Evolutionary conservation across 1,140 invertebrate genomes (phyloP), one percentile per base, ranked within the genome.

Genomic region (Brachionus angularis): DNA sequence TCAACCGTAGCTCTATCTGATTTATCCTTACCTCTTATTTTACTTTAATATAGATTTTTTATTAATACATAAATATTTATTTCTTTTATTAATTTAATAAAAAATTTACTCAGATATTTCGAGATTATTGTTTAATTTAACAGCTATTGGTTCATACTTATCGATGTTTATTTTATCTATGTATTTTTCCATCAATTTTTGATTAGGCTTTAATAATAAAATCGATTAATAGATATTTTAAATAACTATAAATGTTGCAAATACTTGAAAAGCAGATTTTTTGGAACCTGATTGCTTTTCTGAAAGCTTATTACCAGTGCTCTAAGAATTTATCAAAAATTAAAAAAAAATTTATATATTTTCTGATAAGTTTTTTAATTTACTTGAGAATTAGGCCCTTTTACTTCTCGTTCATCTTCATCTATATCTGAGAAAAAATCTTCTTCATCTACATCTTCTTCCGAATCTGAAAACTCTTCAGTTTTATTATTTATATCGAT

Each of bases 1-100:
- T 97, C 94, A 4, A 89, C 91, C 0, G 95, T 98, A 0, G 95
- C 95, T 69, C 93, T 84, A 82, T 98, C 93, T 76, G 90, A 86
- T 79, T 98, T 97, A 77, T 99, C 96, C 78, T 92, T 93, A 18
- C 49, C 46, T 3, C 50, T 31, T 10, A 52, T 71, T 71, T 53
- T 71, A 46, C 49, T 71, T 21, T 49, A 27, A 33, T 18, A 21
- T 5, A 10, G 49, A 12, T 52, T 31, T 14, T 12, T 5, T 52
- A 3, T 4, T 18, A n/a, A 12, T 34, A 0, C 1, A 36, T 25
- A 33, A 7, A 23, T 42, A 44, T n/a, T 12, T 8, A 44, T n/a
- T 5, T 2, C 21, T 18, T 7, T 10, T 1, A 14, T 31, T 61
- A 33, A 12, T 1, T 12, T 31, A n/a, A n/a, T 1, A 34, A 7